Base-by-base conservation (phyloP, 2,113 vertebrate species). In the Sylvia atricapilla region DNA sequence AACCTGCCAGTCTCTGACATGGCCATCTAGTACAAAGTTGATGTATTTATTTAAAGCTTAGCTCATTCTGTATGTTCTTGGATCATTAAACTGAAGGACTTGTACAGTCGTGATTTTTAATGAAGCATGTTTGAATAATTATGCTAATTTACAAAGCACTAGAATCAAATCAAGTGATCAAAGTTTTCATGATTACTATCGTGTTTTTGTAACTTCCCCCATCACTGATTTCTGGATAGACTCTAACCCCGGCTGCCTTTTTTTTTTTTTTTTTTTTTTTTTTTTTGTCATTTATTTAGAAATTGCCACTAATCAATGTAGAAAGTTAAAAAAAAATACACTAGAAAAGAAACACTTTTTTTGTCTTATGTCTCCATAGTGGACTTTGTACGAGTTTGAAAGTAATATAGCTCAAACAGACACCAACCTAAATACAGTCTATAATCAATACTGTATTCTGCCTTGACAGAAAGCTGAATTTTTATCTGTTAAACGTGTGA, bases 381-480 rank as follows among this genome's bases (percentile, higher is more conserved):
- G 82, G 80, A 92, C 96, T 89, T 47, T 50, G 39, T 95, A 93
- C 83, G 94, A 95, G 90, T 95, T 75, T 88, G 88, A 94, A 98
- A 92, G 94, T 96, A 98, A 98, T 97, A 97, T 91, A 95, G 77
- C 92, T 98, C 92, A 84, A 91, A 78, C 74, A 96, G 88, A 93
- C 93, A 96, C 90, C 88, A 88, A 80, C 92, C 97, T 98, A 98
- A 98, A 97, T 97, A 97, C 92, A 84, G 73, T 89, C 94, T 96
- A 97, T 96, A 98, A 98, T 98, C 97, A 98, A 98, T 98, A 98
- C 93, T 95, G 85, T 85, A 96, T 97, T 98, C 97, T 98, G 91
- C 95, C 96, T 97, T 98, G 97, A 98, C 97, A 98, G 97, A 98
- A 97, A 98, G 95, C 96, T 98, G 98, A 97, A 98, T 98, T 98